Conservation (phyloP, 1,140 invertebrate genomes). For the Brachionus rubens region DNA sequence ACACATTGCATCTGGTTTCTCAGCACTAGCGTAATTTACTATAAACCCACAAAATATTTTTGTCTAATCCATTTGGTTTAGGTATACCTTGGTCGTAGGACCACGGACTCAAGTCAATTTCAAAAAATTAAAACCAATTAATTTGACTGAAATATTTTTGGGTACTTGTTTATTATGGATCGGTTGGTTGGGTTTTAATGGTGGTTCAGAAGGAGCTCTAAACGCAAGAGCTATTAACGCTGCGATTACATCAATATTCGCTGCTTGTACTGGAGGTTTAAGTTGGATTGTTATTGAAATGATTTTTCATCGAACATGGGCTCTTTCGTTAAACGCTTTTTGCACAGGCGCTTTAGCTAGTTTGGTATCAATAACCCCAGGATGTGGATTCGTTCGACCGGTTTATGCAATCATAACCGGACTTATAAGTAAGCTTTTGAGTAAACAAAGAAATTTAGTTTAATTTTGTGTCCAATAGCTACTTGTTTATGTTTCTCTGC, state of each 20-base stretch:
- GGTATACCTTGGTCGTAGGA: background rate
- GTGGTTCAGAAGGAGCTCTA: background rate
- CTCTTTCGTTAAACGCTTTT: background rate
- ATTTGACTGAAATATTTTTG: background rate
- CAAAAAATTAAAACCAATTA: background rate
- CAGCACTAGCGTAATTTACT: background rate
- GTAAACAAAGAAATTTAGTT: background rate
- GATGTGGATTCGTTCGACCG: background rate
- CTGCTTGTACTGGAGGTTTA: background rate
- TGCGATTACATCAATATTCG: background rate
- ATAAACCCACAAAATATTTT: too few relatives aligned
- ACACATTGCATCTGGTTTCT: background rate
- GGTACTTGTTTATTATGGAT: background rate
- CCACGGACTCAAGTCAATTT: background rate
- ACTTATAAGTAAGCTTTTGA: background rate
- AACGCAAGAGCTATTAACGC: background rate
- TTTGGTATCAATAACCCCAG: background rate
- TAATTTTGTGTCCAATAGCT: background rate
- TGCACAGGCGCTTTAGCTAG: background rate
- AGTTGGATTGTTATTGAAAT: background rate
- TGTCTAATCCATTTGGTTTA: too few relatives aligned
- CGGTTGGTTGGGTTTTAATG: background rate
- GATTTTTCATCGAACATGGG: background rate
- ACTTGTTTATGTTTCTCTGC: background rate
- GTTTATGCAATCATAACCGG: background rate